Evolutionary conservation across 2,113 vertebrate genomes (phyloP).

Genomic region (Triplophysa tibetana): DNA sequence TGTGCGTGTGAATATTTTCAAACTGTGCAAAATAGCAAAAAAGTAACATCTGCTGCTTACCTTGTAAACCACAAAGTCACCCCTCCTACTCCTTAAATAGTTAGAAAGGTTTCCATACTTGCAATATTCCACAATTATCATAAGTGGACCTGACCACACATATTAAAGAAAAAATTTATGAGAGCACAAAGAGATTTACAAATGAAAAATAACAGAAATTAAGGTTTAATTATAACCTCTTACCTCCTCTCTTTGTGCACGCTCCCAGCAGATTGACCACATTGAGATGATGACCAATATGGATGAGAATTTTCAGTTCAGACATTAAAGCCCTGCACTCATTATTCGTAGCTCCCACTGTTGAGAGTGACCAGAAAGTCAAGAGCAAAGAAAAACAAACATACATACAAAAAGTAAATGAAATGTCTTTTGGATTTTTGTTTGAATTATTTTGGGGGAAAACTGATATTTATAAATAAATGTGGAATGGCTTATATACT

Average conservation of each 20-base stretch:
- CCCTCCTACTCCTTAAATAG: slow-evolving; percentile 85
- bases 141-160: slow-evolving; percentile 80
- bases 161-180: slow-evolving; percentile 6
- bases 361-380: slow-evolving; percentile 48
- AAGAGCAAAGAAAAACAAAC: neutral
- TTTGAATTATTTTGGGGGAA: neutral
- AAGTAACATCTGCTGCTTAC: slow-evolving; percentile 63
- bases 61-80: slow-evolving; percentile 89
- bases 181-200: neutral
- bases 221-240: slow-evolving; percentile 49
- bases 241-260: slow-evolving; percentile 92
- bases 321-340: slow-evolving; percentile 94
- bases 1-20: neutral
- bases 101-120: slow-evolving; percentile 93
- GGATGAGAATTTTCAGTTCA: slow-evolving; percentile 93
- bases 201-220: neutral
- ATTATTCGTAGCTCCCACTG: slow-evolving; percentile 90
- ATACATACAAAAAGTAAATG: neutral
- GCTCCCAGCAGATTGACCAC: slow-evolving; percentile 93
- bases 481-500: too few species aligned
- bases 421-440: neutral
- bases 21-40: neutral
- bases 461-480: neutral
- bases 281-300: slow-evolving; percentile 92
- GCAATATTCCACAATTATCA: slow-evolving; percentile 95